Evolutionary conservation across 2,797 vertebrate genomes (phyloP), one percentile per base, ranked within the genome.

Genomic region (Syngnathus rostellatus): DNA sequence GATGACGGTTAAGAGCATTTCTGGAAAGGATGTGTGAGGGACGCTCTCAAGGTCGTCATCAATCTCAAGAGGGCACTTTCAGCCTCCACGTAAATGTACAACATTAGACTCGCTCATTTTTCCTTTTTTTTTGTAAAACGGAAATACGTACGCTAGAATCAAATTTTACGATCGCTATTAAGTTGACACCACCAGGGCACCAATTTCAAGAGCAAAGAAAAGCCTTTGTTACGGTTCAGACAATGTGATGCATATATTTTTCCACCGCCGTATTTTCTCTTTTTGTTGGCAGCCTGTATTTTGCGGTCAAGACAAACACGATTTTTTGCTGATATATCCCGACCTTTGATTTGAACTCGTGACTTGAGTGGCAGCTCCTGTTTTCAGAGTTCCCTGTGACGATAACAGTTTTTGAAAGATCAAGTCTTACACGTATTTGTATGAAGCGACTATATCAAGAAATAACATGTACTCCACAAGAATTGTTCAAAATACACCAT

Each of bases 41-140:
- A 85, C 73, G 50, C 78, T 81, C 69, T 77, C 69, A 74, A 78
- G 68, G 83, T 73, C 41, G 62, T 80, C 74, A 64, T 60, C 76
- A 72, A 74, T 79, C 83, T 84, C 73, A 46, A 75, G 72, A 74
- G 74, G 66, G 77, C 57, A 25, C 79, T 82, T 75, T 86, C 74
- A 79, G 75, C 76, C 82, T 87, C 88, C 72, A 62, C 83, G 83
- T 75, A 72, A 79, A 86, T 88, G 76, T 16, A 37, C 25, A 37
- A 57, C 55, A 57, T 2, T 37, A 51, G 50, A 7, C 16, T 38
- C 25, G 25, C 12, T 12, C 41, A 43, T 10, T 23, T 10, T 54
- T 54, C 19, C 21, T 10, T 10, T 23, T 54, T 8, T 23, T 21
- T 54, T 54, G 2, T 31, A 31, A 31, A 31, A 31, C 31, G 31